Evolutionary conservation across 2,797 vertebrate genomes (phyloP), one percentile per base, ranked within the genome.

Genomic region (Enteromius treurensis): DNA sequence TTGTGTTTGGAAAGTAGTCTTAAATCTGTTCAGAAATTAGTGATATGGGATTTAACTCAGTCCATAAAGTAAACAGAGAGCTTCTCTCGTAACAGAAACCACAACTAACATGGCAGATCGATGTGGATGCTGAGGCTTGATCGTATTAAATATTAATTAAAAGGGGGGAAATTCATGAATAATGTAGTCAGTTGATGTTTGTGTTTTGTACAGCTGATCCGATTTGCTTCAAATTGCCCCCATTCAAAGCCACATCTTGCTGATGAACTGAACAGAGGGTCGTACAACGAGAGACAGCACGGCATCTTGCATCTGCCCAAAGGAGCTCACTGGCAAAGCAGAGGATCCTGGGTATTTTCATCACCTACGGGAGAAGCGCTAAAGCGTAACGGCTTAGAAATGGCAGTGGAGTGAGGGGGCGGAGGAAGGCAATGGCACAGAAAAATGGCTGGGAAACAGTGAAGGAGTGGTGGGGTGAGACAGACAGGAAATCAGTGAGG

Each of bases 61-160:
- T 73, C 29, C 1, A 49, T 62, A 15, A 55, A 55, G 58, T 62
- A 80, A 80, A 77, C 29, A 71, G 45, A 45, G 23, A 76, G 42
- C 15, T 21, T 69, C 26, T 80, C 58, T 76, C 21, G 55, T 10
- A 89, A 90, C 89, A 90, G 87, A 90, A 29, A 62, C 42, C 65
- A 88, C 34, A 17, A 53, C 71, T 60, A 88, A 91, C 90, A 89
- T 85, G 70, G 82, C 84, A 78, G 83, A 82, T 77, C n/a, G 88
- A 91, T 89, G 91, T 85, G 89, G 82, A 91, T 88, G 90, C 85
- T 86, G 90, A 89, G 87, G 88, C 86, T 87, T 86, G 79, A 84
- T 88, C 88, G 77, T 86, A 94, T 94, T 84, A 93, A 94, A 93
- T 93, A 93, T 95, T 92, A 82, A 95, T 94, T 89, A 84, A 26